Base-by-base conservation (phyloP, 1,140 invertebrate genomes). In the Papilio machaon region DNA sequence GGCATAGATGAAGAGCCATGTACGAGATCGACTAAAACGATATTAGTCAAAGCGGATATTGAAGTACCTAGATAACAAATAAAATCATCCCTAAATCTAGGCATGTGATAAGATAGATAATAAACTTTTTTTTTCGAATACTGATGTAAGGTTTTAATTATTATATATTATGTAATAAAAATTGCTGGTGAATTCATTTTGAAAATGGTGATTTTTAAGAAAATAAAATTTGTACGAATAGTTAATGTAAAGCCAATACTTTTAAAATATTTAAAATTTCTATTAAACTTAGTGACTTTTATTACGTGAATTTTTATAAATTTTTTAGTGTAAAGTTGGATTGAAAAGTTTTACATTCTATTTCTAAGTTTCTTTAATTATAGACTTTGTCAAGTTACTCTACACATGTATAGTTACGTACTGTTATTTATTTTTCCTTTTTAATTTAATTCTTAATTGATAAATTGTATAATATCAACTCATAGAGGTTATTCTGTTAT, bases 61-160 rank as follows among this genome's bases (percentile, higher is more conserved):
- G 92, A 94, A 60, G 83, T 88, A 3, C 88, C 87, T 74, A 94
- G 92, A 89, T 94, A 92, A 90, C 91, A 79, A 80, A 84, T 74
- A 43, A 43, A 43, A 43, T 38, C 38, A 38, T 73, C 64, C 54
- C 76, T 15, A 77, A 38, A 38, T 58, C 30, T 79, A 78, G 76
- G 46, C 15, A 67, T 79, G 77, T 79, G 77, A 79, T 78, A 64
- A 78, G 76, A 64, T 79, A 79, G 77, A 79, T 79, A 79, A 67
- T 79, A 79, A 79, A 67, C 46, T 46, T 60, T 79, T 17, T 79
- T 17, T 43, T 52, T 52, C 15, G 54, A 64, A 64, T 67, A 78
- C 30, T 19, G 15, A 60, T 76, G 49, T 67, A 47, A 76, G n/a
- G 10, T 52, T 79, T 79, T 30, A 79, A 46, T 35, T 64, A 60